Conservation (phyloP, 2,797 vertebrate species). For the Xiphophorus birchmanni region DNA sequence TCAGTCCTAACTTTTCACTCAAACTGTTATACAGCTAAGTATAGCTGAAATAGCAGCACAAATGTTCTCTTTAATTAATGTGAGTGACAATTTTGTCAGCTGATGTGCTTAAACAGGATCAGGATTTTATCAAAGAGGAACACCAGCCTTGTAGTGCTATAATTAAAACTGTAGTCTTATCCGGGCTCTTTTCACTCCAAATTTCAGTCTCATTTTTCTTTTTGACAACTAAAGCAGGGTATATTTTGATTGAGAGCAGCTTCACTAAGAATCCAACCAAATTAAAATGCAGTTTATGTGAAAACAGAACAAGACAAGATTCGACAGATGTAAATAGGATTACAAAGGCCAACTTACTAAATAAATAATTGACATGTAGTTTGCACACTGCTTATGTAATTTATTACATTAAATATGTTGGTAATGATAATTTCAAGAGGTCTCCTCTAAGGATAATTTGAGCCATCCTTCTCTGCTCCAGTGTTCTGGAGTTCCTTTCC, state of each 20-base stretch:
- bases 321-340: neutral
- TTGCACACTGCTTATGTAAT: neutral
- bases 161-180: neutral
- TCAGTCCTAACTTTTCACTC: neutral
- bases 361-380: neutral
- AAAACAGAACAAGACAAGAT: neutral
- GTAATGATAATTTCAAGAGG: neutral
- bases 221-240: neutral
- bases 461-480: neutral
- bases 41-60: slow-evolving; percentile 1
- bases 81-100: slow-evolving; percentile 5
- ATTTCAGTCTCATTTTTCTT: neutral
- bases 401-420: neutral
- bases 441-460: neutral
- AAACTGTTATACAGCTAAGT: neutral
- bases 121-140: slow-evolving; percentile 5
- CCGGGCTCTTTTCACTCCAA: neutral
- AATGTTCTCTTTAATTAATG: slow-evolving; percentile 8
- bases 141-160: slow-evolving; percentile 1
- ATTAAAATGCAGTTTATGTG: neutral
- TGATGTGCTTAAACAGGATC: slow-evolving; percentile 6
- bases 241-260: neutral
- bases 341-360: neutral
- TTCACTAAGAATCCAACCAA: neutral
- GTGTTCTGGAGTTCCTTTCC: neutral